Evolutionary conservation across 1,140 invertebrate species (phyloP).

Genomic region (Musca vetustissima): DNA sequence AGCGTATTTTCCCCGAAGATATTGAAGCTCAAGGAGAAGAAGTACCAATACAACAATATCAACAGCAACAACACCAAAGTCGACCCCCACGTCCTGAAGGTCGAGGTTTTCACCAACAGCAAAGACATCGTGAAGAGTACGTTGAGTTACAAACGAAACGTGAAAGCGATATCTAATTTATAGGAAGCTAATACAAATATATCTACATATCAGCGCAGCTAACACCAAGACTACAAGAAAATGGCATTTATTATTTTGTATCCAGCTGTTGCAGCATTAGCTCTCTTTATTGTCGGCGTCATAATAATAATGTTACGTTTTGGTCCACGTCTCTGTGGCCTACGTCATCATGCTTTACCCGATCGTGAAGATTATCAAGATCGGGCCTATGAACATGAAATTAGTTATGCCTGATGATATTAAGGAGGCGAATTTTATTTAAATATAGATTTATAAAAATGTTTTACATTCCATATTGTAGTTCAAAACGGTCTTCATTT

Average conservation of each 20-base stretch:
- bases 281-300: conserved; percentile 71
- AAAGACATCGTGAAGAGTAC: conserved; percentile 62
- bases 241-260: conserved; percentile 74
- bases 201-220: not conserved
- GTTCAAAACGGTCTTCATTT: too few relatives aligned
- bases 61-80: conserved; percentile 43
- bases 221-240: not conserved
- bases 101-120: conserved; percentile 44
- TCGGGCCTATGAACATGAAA: conserved; percentile 65
- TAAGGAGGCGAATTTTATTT: too few relatives aligned
- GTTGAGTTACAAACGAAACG: conserved; percentile 72
- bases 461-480: too few relatives aligned
- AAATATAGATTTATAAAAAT: too few relatives aligned
- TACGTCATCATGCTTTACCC: conserved; percentile 66
- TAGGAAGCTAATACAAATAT: conserved; percentile 1
- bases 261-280: conserved; percentile 71
- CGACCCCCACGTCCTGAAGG: conserved; percentile 47
- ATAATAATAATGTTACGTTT: conserved; percentile 74
- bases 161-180: conserved; percentile 76
- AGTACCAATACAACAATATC: conserved; percentile 38
- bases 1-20: conserved; percentile 51
- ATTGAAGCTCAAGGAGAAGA: conserved; percentile 44
- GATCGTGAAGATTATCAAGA: conserved; percentile 63
- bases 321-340: conserved; percentile 68
- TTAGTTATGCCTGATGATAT: conserved; percentile 59